These are phyloP conservation scores for Lampris incognitus DNA, from an alignment of 2,113 vertebrate species.

Conservation along the genomic window DNA sequence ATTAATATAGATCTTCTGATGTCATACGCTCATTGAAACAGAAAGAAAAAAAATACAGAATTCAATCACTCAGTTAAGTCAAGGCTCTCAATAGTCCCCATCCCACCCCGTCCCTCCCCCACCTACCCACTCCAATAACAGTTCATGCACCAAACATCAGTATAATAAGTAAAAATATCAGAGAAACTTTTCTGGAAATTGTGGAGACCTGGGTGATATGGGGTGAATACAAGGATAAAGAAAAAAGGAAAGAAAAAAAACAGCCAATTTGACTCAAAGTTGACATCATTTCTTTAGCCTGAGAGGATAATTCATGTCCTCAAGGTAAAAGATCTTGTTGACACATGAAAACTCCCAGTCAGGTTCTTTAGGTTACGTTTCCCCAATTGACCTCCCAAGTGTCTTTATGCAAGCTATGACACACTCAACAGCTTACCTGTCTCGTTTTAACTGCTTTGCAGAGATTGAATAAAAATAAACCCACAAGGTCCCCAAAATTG, in stretches of 20 bases:
- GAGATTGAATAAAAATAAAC: conserved; percentile 69
- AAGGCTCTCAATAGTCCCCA: conserved; percentile 61
- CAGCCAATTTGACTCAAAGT: conserved; percentile 52
- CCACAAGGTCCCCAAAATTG: conserved; percentile 54
- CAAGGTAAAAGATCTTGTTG: conserved; percentile 67
- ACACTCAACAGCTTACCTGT: conserved; percentile 49
- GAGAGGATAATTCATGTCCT: conserved; percentile 54
- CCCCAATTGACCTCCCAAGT: conserved; percentile 40
- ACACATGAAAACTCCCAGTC: conserved; percentile 42
- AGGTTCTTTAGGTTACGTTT: conserved; percentile 13
- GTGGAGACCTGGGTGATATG: conserved; percentile 57
- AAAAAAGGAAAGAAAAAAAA: conserved; percentile 42
- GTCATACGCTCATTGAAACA: conserved; percentile 83
- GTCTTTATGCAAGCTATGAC: conserved; percentile 33
- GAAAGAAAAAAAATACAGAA: conserved; percentile 59
- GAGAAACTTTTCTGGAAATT: conserved; percentile 73
- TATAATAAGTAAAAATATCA: conserved; percentile 76
- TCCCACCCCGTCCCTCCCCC: conserved; percentile 30
- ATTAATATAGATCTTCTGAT: conserved; percentile 91
- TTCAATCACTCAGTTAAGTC: conserved; percentile 78
- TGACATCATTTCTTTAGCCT: conserved; percentile 69
- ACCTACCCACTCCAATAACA: conserved; percentile 52
- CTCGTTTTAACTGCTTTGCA: conserved; percentile 54
- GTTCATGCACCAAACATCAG: conserved; percentile 78
- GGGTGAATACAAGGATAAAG: conserved; percentile 43